Conservation (phyloP, 35 echinoderm and acorn worm genomes). For the Stichopus chloronotus region DNA sequence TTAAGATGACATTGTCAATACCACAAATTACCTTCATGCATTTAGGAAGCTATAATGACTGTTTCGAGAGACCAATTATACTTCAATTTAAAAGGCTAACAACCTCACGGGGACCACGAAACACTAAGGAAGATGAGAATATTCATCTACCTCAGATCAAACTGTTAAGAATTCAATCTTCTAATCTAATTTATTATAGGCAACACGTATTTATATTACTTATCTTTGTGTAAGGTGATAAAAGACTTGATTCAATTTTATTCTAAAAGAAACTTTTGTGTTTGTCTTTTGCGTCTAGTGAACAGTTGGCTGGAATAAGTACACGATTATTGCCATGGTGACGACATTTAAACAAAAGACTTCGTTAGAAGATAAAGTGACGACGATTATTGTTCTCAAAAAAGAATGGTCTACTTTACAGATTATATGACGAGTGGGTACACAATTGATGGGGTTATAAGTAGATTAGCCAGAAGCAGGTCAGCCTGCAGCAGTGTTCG, state of each 20-base stretch:
- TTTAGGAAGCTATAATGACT: conserved; percentile 40
- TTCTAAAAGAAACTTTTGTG: not conserved
- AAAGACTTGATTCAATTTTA: conserved; percentile 12
- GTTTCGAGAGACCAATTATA: conserved; percentile 44
- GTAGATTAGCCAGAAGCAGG: too few relatives aligned
- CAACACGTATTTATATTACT: not conserved
- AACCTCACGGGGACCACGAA: conserved; percentile 6
- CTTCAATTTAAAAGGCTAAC: conserved; percentile 1
- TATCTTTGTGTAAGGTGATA: not conserved
- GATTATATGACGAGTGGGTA: too few relatives aligned
- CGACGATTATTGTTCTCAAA: too few relatives aligned
- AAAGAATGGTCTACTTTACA: too few relatives aligned
- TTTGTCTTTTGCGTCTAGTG: not conserved
- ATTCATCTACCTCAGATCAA: conserved; percentile 10
- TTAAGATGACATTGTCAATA: conserved; percentile 24
- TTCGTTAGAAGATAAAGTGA: not conserved
- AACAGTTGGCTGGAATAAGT: not conserved
- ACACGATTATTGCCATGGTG: not conserved
- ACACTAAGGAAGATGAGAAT: not conserved
- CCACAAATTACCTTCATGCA: conserved; percentile 24
- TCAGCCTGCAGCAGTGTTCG: too few relatives aligned
- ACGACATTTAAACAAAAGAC: conserved; percentile 41
- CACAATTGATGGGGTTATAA: too few relatives aligned
- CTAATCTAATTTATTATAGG: conserved; percentile 15
- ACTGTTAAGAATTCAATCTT: not conserved